A percentile compares a stretch with the other conserved stretches of the same genome.
Conservation (phyloP, 1,140 invertebrate species). For the Aphaenogaster ashmeadi region DNA sequence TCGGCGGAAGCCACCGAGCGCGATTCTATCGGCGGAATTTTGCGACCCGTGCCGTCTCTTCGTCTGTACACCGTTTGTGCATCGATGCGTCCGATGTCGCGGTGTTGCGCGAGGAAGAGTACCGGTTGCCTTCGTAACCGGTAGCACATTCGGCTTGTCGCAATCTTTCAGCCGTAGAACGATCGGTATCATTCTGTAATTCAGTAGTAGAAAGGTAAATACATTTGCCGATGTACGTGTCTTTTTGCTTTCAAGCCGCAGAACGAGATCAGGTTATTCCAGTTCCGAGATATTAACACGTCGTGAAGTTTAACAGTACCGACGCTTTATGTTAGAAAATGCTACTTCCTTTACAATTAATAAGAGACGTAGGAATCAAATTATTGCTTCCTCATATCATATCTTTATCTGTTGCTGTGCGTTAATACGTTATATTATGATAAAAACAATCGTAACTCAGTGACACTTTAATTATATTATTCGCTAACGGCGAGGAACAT, state of each 20-base stretch:
- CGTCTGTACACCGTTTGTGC: conserved; percentile 21
- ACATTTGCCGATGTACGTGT: neutral
- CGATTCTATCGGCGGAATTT: conserved; percentile 72
- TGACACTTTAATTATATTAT: conserved; percentile 23
- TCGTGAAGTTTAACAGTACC: neutral
- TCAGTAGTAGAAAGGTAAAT: conserved; percentile 18
- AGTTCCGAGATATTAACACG: neutral
- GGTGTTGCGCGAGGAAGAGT: neutral
- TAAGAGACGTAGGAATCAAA: neutral
- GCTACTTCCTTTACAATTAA: neutral
- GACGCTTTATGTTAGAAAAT: neutral
- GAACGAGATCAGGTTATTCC: conserved; percentile 11
- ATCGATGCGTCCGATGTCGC: conserved; percentile 16
- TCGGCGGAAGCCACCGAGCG: conserved; percentile 49
- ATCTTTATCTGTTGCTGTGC: neutral
- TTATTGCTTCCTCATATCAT: neutral
- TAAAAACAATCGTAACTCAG: neutral
- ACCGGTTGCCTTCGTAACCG: neutral
- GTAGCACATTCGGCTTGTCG: neutral
- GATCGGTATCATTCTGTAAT: neutral
- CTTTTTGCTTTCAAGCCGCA: neutral
- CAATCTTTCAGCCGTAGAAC: neutral
- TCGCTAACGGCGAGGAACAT: neutral
- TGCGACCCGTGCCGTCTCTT: conserved; percentile 56
- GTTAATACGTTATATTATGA: neutral